Percentiles rank a stretch among this genome's conserved stretches.
phyloP scores from a whole-genome alignment of 2,888 invertebrate species.

The Cheilosia pagana region DNA sequence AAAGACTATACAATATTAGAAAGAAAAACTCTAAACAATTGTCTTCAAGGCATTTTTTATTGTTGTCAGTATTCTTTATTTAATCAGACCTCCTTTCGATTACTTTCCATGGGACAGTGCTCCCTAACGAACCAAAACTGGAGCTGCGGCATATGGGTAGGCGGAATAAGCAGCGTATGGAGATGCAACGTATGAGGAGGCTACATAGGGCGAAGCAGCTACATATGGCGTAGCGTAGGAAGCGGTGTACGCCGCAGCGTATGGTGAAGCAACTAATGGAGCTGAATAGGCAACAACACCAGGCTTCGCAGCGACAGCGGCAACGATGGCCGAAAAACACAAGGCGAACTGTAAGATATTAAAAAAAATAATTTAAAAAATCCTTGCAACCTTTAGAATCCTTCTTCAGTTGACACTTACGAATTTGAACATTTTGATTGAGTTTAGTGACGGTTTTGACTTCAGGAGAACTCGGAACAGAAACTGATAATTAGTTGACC shows the following conservation, averaged over 20 bases:
- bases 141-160: conserved; percentile 47
- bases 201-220: conserved; percentile 57
- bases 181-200: conserved; percentile 52
- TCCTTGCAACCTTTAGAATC: neutral
- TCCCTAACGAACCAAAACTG: conserved; percentile 54
- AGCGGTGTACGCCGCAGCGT: conserved; percentile 54
- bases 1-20: too few species aligned
- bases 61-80: neutral
- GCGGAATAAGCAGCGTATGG: conserved; percentile 54
- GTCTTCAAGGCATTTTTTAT: too few species aligned
- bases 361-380: neutral
- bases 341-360: conserved; percentile 39
- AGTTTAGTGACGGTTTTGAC: conserved; percentile 19
- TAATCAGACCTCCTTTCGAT: neutral
- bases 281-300: conserved; percentile 45
- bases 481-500: conserved; percentile 60
- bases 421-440: conserved; percentile 62
- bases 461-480: conserved; percentile 30
- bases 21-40: too few species aligned
- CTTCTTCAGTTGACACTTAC: conserved; percentile 37
- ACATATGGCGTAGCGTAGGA: conserved; percentile 52
- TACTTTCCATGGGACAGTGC: neutral
- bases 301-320: conserved; percentile 60
- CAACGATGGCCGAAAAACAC: conserved; percentile 56
- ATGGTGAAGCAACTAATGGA: conserved; percentile 54